phyloP scores from a whole-genome alignment of 2,797 vertebrate species.

The Ispidina lecontei region DNA sequence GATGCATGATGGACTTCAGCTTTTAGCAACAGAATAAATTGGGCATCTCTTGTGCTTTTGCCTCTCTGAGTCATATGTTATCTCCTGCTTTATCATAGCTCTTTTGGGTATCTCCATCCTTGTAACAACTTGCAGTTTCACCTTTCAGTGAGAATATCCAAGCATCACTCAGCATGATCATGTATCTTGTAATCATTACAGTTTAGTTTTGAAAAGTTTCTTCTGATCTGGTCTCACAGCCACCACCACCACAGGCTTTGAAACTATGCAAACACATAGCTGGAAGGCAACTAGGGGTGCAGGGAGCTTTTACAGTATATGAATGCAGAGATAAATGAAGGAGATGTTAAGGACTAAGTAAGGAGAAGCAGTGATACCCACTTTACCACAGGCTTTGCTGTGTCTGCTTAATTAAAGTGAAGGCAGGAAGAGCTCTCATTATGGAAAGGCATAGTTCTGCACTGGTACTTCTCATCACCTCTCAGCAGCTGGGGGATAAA shows the following conservation, averaged over 20 bases:
- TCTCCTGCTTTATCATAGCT: not conserved
- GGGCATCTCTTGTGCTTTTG: not conserved
- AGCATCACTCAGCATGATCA: not conserved
- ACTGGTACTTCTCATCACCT: not conserved
- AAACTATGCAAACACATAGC: not conserved
- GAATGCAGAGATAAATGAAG: not conserved
- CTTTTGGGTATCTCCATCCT: not conserved
- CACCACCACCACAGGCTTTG: not conserved
- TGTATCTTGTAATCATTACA: not conserved
- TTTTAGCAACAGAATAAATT: not conserved
- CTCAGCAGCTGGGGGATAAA: not conserved
- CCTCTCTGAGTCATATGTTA: not conserved
- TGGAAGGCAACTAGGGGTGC: not conserved
- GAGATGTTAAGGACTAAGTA: not conserved
- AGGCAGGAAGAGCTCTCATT: not conserved
- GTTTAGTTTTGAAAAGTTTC: not conserved
- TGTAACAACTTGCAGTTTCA: not conserved
- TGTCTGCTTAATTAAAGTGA: not conserved
- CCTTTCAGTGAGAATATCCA: not conserved
- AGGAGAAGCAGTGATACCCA: not conserved
- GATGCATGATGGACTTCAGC: not conserved
- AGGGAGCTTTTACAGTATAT: not conserved
- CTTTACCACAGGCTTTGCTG: not conserved
- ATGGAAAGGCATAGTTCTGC: not conserved
- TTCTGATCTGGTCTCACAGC: fast-evolving